These are phyloP conservation scores for Myotis planiceps DNA, from an alignment of 2,797 vertebrate species.

Conservation along the genomic window DNA sequence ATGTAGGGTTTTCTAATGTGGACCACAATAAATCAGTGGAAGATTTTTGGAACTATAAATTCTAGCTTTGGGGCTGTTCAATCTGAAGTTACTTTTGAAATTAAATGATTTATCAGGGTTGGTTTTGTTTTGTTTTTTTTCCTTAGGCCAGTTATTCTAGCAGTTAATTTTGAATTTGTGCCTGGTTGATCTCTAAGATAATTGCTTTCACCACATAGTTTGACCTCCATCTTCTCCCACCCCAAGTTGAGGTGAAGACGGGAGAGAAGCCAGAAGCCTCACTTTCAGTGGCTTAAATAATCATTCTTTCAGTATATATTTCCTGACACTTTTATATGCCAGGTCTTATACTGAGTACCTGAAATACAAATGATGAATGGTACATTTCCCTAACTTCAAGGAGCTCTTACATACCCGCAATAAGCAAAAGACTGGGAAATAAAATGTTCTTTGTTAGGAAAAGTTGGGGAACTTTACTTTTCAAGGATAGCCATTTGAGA, in stretches of 20 bases:
- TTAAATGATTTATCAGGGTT: background rate
- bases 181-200: slow-evolving; percentile 20
- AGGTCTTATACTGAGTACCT: background rate
- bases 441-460: slow-evolving; percentile 55
- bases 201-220: background rate
- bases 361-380: slow-evolving; percentile 26
- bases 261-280: slow-evolving; percentile 17
- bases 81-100: slow-evolving; percentile 35
- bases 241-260: background rate
- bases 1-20: slow-evolving; percentile 10
- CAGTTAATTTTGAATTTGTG: slow-evolving; percentile 34
- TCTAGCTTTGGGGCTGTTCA: background rate
- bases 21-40: background rate
- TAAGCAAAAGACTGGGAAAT: slow-evolving; percentile 10
- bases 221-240: background rate
- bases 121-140: background rate
- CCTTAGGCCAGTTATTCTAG: background rate
- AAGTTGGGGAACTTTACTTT: slow-evolving; percentile 28
- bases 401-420: background rate
- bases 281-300: background rate
- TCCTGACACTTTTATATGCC: background rate
- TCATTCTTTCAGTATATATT: background rate
- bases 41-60: background rate
- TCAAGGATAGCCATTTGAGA: background rate
- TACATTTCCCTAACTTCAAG: background rate